Evolutionary conservation across 2,888 invertebrate genomes (phyloP).

Genomic region (Acrocera orbiculus): DNA sequence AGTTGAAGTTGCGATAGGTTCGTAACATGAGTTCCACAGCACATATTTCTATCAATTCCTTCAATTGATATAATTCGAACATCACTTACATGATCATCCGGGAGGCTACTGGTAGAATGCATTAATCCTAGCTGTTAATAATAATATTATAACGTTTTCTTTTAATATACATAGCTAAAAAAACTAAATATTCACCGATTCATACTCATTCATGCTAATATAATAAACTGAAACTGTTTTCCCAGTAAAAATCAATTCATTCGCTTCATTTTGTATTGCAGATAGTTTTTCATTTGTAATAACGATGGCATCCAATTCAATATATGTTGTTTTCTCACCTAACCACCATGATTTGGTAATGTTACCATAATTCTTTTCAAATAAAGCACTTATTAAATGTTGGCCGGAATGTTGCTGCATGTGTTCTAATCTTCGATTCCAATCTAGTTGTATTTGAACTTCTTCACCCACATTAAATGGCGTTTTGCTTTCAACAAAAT

Average conservation of each 20-base stretch:
- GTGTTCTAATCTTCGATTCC: slow-evolving; percentile 65
- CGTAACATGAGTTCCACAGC: slow-evolving; percentile 74
- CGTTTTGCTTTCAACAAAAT: slow-evolving; percentile 39
- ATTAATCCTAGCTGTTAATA: too few species aligned
- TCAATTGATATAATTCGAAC: slow-evolving; percentile 62
- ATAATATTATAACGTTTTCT: too few species aligned
- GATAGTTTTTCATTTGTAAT: slow-evolving; percentile 36
- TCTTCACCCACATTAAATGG: slow-evolving; percentile 43
- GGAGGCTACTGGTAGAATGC: slow-evolving; percentile 42
- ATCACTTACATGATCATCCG: slow-evolving; percentile 59
- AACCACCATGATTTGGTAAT: slow-evolving; percentile 71
- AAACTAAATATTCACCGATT: too few species aligned
- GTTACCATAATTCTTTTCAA: slow-evolving; percentile 48
- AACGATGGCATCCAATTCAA: slow-evolving; percentile 44
- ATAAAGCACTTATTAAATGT: slow-evolving; percentile 63
- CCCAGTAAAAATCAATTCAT: slow-evolving; percentile 46
- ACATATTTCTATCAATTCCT: slow-evolving; percentile 62
- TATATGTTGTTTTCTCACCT: slow-evolving; percentile 51
- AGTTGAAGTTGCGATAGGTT: slow-evolving; percentile 52
- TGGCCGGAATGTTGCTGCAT: slow-evolving; percentile 86
- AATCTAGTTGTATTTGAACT: slow-evolving; percentile 50
- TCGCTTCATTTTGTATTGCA: slow-evolving; percentile 43
- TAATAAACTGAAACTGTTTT: slow-evolving; percentile 39
- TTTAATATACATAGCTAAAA: too few species aligned
- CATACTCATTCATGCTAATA: too few species aligned